Percentiles rank a stretch among this genome's conserved stretches.
Conservation (phyloP, 2,797 vertebrate genomes). For the Pteropus rufus region DNA sequence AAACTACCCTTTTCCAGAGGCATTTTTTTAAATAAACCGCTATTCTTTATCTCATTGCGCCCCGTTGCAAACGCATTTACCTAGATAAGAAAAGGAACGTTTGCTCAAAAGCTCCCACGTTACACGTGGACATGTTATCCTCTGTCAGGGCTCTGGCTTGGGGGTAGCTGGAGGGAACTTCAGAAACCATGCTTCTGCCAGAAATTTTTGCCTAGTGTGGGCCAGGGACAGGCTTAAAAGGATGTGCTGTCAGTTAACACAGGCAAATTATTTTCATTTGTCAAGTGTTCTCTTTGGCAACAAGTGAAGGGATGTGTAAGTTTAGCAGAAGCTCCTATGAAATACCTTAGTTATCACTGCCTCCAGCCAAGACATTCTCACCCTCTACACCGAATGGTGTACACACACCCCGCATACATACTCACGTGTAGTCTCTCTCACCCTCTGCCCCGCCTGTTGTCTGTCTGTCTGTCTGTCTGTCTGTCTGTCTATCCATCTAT, state of each 20-base stretch:
- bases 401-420: too few relatives aligned
- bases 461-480: neutral
- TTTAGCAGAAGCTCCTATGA: neutral
- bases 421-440: neutral
- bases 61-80: neutral
- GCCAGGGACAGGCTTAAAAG: neutral
- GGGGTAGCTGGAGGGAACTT: neutral
- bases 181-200: neutral
- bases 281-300: neutral
- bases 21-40: neutral
- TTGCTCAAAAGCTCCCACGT: neutral
- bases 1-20: neutral
- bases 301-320: neutral
- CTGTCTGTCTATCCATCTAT: neutral
- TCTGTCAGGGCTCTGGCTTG: too few relatives aligned
- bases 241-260: neutral
- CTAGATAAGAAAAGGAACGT: neutral
- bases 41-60: neutral
- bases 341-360: neutral
- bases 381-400: neutral
- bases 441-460: neutral
- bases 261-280: neutral
- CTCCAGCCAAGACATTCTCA: neutral
- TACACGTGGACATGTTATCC: neutral
- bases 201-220: neutral